These are phyloP conservation scores for Tenualosa thibaudeaui DNA, from an alignment of 2,797 vertebrate genomes.

Conservation along the genomic window DNA sequence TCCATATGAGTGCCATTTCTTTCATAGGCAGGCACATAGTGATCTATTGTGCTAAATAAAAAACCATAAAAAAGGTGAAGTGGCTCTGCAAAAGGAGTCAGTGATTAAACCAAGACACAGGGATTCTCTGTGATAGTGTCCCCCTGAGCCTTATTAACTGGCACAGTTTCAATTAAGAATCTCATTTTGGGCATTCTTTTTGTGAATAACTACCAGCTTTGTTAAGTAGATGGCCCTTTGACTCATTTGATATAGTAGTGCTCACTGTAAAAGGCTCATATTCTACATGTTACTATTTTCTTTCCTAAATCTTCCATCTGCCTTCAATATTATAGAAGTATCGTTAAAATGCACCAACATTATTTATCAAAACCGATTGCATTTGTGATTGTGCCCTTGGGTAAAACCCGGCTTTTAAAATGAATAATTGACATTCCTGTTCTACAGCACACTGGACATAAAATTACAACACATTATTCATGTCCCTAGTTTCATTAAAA, in stretches of 20 bases:
- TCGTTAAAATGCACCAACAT: constrained; percentile 12
- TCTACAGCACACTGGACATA: constrained; percentile 23
- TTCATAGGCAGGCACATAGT: background rate
- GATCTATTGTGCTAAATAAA: background rate
- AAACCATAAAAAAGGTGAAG: background rate
- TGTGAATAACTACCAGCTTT: background rate
- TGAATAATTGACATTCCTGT: constrained; percentile 19
- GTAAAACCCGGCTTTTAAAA: background rate
- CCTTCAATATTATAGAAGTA: constrained; percentile 17
- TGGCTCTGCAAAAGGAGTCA: background rate
- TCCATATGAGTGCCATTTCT: background rate
- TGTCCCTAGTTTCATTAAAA: constrained; percentile 10
- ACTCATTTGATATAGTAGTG: background rate
- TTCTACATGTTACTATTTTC: constrained; percentile 21
- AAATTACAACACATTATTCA: constrained; percentile 25
- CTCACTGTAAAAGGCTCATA: background rate
- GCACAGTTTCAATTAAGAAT: background rate
- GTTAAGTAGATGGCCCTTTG: background rate
- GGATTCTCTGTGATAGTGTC: background rate
- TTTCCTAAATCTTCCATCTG: constrained; percentile 37
- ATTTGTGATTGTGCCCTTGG: constrained; percentile 4
- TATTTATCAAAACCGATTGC: constrained; percentile 23
- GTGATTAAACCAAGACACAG: background rate
- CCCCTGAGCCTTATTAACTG: background rate
- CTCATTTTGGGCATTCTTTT: constrained; percentile 2